Evolutionary conservation across 2,113 vertebrate genomes (phyloP), one percentile per base, ranked within the genome.

Genomic region (Leptodactylus fuscus): DNA sequence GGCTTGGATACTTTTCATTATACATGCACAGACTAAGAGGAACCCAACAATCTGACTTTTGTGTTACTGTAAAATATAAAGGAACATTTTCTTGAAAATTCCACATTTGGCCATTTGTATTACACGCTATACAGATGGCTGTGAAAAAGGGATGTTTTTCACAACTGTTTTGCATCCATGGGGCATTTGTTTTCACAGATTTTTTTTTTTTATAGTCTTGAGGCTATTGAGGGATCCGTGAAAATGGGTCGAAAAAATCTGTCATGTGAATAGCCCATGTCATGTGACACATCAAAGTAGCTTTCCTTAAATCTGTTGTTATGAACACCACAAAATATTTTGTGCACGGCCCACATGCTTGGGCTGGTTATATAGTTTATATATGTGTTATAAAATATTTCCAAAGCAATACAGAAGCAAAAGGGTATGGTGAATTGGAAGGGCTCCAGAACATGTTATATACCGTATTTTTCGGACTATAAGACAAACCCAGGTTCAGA

Each of bases 21-120:
- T 62, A 70, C 29, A n/a, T 74, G 20, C 46, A 58, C 27, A 53
- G 36, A 83, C 27, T 48, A 24, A 62, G 49, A 75, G 71, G 41
- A 58, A 73, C 5, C 41, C 75, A 29, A 6, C 51, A 75, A 75
- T 83, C 32, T 34, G 38, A 58, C 4, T 83, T 48, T 3, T 44
- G 22, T 13, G 20, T 29, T 62, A 22, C 27, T 62, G 58, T 13
- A 62, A 62, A 11, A 62, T 27, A 15, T 29, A 29, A 29, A 13
- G 1, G 2, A 51, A 60, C 22, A 6, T 27, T 62, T 11, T 24
- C 27, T 15, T n/a, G n/a, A 29, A 24, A 29, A 13, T 29, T 10
- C 24, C 24, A 29, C 13, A 36, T 34, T 69, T 69, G 15, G 2
- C 2, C 15, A 69, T 69, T 69, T 69, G 15, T n/a, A n/a, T n/a